Evolutionary conservation across 2,113 vertebrate genomes (phyloP).

Genomic region (Tetrax tetrax): DNA sequence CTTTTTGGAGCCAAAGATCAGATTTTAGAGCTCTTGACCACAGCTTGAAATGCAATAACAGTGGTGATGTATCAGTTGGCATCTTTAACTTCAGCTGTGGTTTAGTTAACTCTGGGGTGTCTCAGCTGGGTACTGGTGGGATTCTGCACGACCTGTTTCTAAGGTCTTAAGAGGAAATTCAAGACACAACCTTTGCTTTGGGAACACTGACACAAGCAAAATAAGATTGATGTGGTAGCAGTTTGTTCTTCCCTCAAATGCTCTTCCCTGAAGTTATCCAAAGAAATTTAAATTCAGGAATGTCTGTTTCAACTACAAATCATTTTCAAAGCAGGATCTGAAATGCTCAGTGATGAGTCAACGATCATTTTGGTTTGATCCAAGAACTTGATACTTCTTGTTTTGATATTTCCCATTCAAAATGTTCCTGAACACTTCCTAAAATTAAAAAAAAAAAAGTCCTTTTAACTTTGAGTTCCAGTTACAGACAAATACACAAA

Average conservation of each 20-base stretch:
- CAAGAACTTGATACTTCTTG: not conserved
- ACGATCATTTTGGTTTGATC: not conserved
- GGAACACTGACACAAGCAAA: not conserved
- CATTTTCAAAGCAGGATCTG: not conserved
- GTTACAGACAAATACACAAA: not conserved
- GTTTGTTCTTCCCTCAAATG: not conserved
- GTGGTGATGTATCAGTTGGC: not conserved
- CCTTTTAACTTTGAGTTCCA: not conserved
- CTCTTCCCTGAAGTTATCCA: not conserved
- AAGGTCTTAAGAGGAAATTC: not conserved
- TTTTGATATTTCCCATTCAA: not conserved
- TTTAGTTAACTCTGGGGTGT: not conserved
- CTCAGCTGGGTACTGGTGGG: not conserved
- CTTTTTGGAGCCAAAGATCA: not conserved
- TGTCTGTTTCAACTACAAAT: not conserved
- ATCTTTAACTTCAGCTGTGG: not conserved
- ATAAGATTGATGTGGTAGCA: not conserved
- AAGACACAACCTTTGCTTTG: not conserved
- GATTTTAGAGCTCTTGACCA: not conserved
- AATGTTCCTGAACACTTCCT: not conserved
- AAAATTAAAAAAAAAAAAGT: not conserved
- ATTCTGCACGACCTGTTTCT: not conserved
- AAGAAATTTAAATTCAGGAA: conserved; percentile 2
- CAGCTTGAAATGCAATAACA: not conserved
- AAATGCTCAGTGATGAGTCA: not conserved